A percentile compares a stretch with the other conserved stretches of the same genome.
These are phyloP conservation scores for Engystomops pustulosus DNA, from an alignment of 2,113 vertebrate genomes.

Conservation along the genomic window DNA sequence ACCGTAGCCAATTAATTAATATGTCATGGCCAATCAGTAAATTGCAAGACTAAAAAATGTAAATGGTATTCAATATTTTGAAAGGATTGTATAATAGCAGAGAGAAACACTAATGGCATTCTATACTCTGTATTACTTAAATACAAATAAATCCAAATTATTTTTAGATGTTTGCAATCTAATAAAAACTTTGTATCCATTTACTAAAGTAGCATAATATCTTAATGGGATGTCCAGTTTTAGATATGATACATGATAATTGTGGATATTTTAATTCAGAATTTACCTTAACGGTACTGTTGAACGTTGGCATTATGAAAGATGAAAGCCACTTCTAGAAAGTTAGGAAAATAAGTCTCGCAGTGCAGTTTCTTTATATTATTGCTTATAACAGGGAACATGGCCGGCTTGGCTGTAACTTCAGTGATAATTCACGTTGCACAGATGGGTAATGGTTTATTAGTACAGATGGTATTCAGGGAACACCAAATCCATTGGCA, in stretches of 20 bases:
- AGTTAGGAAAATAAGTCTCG: constrained; percentile 28
- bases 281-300: background rate
- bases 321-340: background rate
- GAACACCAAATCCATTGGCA: constrained; percentile 67
- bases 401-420: constrained; percentile 62
- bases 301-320: background rate
- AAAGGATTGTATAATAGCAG: too few species aligned
- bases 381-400: constrained; percentile 46
- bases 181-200: too few species aligned
- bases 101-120: too few species aligned
- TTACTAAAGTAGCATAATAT: background rate
- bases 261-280: background rate
- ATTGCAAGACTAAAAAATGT: too few species aligned
- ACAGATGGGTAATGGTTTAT: constrained; percentile 71
- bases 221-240: background rate
- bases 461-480: constrained; percentile 69
- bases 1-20: too few species aligned
- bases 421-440: constrained; percentile 66
- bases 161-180: too few species aligned
- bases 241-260: background rate
- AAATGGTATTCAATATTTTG: too few species aligned
- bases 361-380: constrained; percentile 21
- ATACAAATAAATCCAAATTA: too few species aligned
- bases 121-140: too few species aligned
- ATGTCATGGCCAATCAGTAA: too few species aligned